phyloP scores from a whole-genome alignment of 30 jellyfish, hydroid and myxozoan species.

The Aurelia sp. region DNA sequence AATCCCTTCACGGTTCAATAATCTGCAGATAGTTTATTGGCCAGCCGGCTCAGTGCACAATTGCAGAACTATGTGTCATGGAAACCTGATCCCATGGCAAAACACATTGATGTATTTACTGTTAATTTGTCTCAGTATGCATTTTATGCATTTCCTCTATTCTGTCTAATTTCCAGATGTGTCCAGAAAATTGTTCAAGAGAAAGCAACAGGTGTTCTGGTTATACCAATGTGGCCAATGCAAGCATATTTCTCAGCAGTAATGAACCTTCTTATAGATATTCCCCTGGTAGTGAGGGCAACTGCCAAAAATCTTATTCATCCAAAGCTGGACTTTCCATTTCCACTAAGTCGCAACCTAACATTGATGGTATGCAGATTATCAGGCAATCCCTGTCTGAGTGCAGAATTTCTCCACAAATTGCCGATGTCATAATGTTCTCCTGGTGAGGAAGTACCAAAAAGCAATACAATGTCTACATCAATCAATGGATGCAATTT shows the following conservation, averaged over 20 bases:
- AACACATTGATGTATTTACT: conserved; percentile 47
- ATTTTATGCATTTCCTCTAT: no score
- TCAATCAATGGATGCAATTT: no score
- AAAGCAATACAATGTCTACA: no score
- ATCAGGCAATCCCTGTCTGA: conserved; percentile 45
- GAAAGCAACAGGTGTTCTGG: conserved; percentile 21
- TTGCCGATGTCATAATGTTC: conserved; percentile 24
- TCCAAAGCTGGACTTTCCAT: not conserved
- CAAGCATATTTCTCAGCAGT: conserved; percentile 29
- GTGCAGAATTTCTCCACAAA: conserved; percentile 18
- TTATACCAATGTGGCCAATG: conserved; percentile 8
- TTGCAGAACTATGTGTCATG: conserved; percentile 25
- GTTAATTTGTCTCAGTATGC: no score
- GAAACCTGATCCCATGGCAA: conserved; percentile 38
- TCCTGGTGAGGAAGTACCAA: conserved; percentile 41
- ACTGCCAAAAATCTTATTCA: no score
- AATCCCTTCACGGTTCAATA: not conserved
- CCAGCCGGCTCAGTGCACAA: conserved; percentile 32
- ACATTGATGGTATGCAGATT: conserved; percentile 25
- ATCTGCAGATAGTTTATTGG: conserved; percentile 29
- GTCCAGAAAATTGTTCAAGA: conserved; percentile 32
- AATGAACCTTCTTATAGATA: conserved; percentile 4
- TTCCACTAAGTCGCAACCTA: conserved; percentile 21
- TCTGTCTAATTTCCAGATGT: conserved; percentile 37
- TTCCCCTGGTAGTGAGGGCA: conserved; percentile 24